Evolutionary conservation across 2,113 vertebrate species (phyloP).

Genomic region (Euleptes europaea): DNA sequence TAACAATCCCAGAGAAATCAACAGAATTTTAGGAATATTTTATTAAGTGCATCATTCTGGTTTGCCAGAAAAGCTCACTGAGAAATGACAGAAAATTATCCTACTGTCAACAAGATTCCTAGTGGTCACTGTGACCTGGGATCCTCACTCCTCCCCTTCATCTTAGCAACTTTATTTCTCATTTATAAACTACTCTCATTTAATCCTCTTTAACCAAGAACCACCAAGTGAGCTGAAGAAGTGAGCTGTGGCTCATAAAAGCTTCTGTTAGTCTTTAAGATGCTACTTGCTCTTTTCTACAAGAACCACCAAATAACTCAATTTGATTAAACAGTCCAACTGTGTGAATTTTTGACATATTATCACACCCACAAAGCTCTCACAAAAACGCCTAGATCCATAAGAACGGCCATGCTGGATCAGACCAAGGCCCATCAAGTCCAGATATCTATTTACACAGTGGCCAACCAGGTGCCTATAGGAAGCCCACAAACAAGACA

Average conservation of each 20-base stretch:
- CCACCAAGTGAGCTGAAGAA: too few relatives aligned
- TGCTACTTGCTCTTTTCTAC: too few relatives aligned
- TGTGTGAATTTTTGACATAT: neutral
- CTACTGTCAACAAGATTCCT: slow-evolving; percentile 46
- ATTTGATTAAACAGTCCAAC: neutral
- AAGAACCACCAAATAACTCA: neutral
- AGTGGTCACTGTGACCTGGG: slow-evolving; percentile 55
- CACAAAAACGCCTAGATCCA: too few relatives aligned
- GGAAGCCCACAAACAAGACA: too few relatives aligned
- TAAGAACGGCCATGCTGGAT: too few relatives aligned
- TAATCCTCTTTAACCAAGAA: neutral
- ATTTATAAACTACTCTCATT: slow-evolving; percentile 1
- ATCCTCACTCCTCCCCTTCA: slow-evolving; percentile 49
- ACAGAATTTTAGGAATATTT: neutral
- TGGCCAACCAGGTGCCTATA: too few relatives aligned
- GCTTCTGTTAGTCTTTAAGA: too few relatives aligned
- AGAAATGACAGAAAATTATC: slow-evolving; percentile 26
- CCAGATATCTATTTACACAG: too few relatives aligned
- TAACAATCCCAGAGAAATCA: neutral
- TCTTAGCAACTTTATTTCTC: slow-evolving; percentile 21
- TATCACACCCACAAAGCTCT: neutral
- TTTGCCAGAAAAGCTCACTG: neutral
- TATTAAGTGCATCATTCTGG: neutral
- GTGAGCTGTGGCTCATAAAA: too few relatives aligned
- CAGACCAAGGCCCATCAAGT: too few relatives aligned